A percentile compares a stretch with the other conserved stretches of the same genome.
Evolutionary conservation across 2,888 invertebrate genomes (phyloP).

Genomic region (Phortica magna): DNA sequence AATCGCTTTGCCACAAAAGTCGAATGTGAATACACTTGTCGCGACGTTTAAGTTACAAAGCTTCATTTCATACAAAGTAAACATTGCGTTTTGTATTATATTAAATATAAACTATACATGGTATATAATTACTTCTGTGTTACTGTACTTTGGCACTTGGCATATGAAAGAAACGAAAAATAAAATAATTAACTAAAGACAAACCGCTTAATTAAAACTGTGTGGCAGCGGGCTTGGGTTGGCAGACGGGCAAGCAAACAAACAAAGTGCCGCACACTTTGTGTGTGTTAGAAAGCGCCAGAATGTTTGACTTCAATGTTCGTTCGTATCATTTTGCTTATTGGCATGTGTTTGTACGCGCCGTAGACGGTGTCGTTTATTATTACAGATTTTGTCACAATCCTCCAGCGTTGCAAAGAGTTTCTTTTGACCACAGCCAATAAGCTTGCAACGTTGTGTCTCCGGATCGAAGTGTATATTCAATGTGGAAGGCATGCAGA

Average conservation of each 20-base stretch:
- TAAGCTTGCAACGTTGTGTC: slow-evolving; percentile 70
- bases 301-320: slow-evolving; percentile 47
- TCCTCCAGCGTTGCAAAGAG: slow-evolving; percentile 70
- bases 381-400: slow-evolving; percentile 74
- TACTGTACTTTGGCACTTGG: slow-evolving; percentile 3
- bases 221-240: too few relatives aligned
- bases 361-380: slow-evolving; percentile 60
- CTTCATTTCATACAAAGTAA: background rate
- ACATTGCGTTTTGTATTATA: background rate
- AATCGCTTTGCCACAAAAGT: slow-evolving; percentile 85
- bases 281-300: too few relatives aligned
- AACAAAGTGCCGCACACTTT: too few relatives aligned
- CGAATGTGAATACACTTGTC: slow-evolving; percentile 82
- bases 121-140: background rate
- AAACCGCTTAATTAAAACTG: background rate
- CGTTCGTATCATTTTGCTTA: slow-evolving; percentile 58
- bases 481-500: slow-evolving; percentile 70
- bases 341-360: slow-evolving; percentile 47
- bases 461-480: slow-evolving; percentile 74
- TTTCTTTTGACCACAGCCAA: slow-evolving; percentile 72
- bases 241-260: too few relatives aligned
- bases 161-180: background rate
- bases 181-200: background rate
- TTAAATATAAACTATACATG: background rate
- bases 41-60: slow-evolving; percentile 53